Percentiles rank a stretch among this genome's conserved stretches.
phyloP scores from a whole-genome alignment of 2,797 vertebrate species.

The Argya squamiceps region DNA sequence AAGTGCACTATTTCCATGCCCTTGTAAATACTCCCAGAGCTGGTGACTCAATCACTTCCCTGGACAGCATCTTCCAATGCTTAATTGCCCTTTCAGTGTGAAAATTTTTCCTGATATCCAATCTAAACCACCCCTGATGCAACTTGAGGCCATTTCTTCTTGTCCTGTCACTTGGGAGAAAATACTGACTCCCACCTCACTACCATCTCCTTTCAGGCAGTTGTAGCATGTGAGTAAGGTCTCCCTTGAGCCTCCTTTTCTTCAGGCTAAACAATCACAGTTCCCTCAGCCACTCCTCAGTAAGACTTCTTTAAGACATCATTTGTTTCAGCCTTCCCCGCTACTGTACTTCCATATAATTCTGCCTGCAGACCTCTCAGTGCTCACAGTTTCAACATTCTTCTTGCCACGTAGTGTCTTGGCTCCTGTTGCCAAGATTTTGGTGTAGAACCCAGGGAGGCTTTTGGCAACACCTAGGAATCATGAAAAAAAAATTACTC shows the following conservation, averaged over 20 bases:
- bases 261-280: background rate
- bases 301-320: background rate
- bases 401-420: background rate
- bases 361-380: background rate
- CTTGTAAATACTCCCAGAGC: background rate
- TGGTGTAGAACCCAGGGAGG: background rate
- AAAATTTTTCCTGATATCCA: background rate
- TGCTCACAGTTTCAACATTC: background rate
- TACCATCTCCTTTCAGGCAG: background rate
- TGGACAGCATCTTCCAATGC: background rate
- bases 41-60: background rate
- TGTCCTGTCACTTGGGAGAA: background rate
- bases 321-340: background rate
- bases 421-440: background rate
- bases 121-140: background rate
- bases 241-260: background rate
- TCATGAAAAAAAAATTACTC: background rate
- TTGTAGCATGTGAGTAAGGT: background rate
- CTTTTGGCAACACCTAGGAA: background rate
- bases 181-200: background rate
- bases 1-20: background rate
- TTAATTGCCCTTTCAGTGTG: background rate
- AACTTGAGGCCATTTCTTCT: background rate
- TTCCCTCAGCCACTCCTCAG: background rate
- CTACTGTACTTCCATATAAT: background rate